A percentile compares a stretch with the other conserved stretches of the same genome.
phyloP scores from a whole-genome alignment of 1,140 invertebrate genomes.

The Littorina saxatilis region DNA sequence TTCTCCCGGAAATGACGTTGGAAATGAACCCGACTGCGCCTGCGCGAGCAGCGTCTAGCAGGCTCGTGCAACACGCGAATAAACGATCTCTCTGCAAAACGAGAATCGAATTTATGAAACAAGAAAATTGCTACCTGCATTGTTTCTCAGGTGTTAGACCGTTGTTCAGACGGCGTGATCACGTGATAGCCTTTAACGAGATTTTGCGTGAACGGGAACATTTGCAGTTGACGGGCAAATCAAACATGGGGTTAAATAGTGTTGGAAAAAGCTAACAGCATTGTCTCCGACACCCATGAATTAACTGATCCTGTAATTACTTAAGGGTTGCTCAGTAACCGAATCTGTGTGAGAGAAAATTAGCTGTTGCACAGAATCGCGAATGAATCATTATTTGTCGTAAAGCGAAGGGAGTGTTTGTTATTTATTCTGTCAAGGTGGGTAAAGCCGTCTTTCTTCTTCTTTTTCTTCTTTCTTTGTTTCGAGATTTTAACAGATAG shows the following conservation, averaged over 20 bases:
- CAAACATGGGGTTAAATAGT: not conserved
- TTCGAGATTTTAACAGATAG: too few species aligned
- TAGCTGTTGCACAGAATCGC: too few species aligned
- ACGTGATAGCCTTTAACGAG: not conserved
- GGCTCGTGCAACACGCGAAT: not conserved
- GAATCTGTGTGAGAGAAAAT: too few species aligned
- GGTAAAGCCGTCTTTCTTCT: too few species aligned
- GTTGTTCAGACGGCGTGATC: too few species aligned
- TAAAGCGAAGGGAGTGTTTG: too few species aligned
- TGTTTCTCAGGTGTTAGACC: not conserved
- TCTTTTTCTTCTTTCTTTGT: too few species aligned
- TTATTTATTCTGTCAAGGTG: too few species aligned
- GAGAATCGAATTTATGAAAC: slow-evolving; percentile 29
- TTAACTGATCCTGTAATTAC: not conserved
- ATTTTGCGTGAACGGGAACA: not conserved
- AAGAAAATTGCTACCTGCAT: slow-evolving; percentile 24
- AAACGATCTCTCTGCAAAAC: slow-evolving; percentile 1
- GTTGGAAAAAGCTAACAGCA: not conserved
- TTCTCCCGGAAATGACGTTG: slow-evolving; percentile 19
- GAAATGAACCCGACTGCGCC: slow-evolving; percentile 16
- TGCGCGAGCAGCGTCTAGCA: not conserved
- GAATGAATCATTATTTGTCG: too few species aligned
- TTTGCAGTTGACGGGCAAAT: not conserved
- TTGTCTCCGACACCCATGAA: not conserved
- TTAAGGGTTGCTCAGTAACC: too few species aligned